Conservation (phyloP, 2,888 invertebrate genomes). For the Melikaiella ostensackeni region DNA sequence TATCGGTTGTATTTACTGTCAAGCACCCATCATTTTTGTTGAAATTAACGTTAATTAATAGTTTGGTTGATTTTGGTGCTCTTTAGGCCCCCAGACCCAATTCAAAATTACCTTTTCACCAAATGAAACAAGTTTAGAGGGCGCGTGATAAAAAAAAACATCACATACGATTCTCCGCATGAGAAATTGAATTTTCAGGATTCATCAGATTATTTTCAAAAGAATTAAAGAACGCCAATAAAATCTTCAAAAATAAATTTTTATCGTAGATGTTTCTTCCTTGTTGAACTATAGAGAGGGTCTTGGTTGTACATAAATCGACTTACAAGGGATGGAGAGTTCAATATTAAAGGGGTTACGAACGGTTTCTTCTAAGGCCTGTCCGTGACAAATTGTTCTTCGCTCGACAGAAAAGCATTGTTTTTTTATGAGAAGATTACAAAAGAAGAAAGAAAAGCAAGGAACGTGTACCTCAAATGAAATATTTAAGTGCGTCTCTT, state of each 20-base stretch:
- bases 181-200: too few species aligned
- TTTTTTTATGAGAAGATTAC: neutral
- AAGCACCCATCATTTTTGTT: too few species aligned
- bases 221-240: too few species aligned
- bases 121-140: too few species aligned
- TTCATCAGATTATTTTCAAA: neutral
- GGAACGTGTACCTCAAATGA: neutral
- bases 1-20: too few species aligned
- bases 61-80: too few species aligned
- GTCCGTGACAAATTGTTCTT: slow-evolving; percentile 15
- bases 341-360: slow-evolving; percentile 19
- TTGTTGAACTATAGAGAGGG: neutral
- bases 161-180: too few species aligned
- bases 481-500: neutral
- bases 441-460: neutral
- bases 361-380: neutral
- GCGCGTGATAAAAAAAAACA: too few species aligned
- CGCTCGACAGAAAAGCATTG: neutral
- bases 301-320: neutral
- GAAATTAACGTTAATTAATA: too few species aligned
- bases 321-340: slow-evolving; percentile 15
- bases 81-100: too few species aligned
- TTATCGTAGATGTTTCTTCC: neutral
- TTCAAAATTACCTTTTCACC: too few species aligned
- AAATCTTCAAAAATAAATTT: neutral